A percentile compares a stretch with the other conserved stretches of the same genome.
phyloP scores from a whole-genome alignment of 2,113 vertebrate genomes.

The Xiphophorus couchianus region DNA sequence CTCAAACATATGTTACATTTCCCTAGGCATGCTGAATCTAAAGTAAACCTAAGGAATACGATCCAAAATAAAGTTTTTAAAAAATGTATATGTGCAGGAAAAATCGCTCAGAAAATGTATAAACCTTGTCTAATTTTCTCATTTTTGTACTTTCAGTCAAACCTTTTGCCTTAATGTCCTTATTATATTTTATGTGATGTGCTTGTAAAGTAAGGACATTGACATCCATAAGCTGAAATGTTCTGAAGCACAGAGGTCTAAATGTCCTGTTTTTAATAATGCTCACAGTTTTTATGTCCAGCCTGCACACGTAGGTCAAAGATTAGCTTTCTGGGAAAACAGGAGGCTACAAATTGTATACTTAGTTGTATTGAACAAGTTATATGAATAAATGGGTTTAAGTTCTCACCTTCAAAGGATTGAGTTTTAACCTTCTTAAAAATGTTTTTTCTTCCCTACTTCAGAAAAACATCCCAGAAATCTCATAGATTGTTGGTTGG shows the following conservation, averaged over 20 bases:
- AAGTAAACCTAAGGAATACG: not conserved
- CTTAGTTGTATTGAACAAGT: no score
- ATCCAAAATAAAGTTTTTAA: not conserved
- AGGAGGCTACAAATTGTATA: no score
- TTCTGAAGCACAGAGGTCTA: not conserved
- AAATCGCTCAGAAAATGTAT: not conserved
- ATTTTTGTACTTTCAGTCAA: not conserved
- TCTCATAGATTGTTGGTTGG: no score
- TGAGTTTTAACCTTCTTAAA: no score
- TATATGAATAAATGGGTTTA: no score
- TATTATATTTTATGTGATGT: not conserved
- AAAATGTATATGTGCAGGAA: not conserved
- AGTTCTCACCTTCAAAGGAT: no score
- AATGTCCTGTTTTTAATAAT: not conserved
- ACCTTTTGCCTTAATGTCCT: not conserved
- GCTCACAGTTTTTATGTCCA: not conserved
- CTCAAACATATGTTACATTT: constrained; percentile 64
- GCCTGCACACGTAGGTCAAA: no score
- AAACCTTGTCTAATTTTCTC: not conserved
- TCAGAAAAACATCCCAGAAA: no score
- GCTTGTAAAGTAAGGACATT: not conserved
- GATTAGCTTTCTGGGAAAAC: no score
- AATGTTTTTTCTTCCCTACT: no score
- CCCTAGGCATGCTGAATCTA: constrained; percentile 27
- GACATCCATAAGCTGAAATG: no score